A percentile compares a stretch with the other conserved stretches of the same genome.
Conservation (phyloP, 2,888 invertebrate species). For the Galerucella pusilla region DNA sequence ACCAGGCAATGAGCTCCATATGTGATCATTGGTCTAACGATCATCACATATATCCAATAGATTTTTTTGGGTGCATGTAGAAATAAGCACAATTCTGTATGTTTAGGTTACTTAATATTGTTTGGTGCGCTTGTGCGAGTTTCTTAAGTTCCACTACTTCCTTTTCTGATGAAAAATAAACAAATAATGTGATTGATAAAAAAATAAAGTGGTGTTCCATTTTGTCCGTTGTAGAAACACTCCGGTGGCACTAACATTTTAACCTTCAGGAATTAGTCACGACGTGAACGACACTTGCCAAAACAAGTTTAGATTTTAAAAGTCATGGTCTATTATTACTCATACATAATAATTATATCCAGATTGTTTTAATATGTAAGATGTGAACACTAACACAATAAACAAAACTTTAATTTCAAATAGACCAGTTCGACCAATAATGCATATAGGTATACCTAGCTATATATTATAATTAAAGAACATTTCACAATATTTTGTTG, state of each 20-base stretch:
- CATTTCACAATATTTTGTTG: too few species aligned
- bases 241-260: neutral
- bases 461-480: too few species aligned
- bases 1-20: too few species aligned
- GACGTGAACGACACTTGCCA: neutral
- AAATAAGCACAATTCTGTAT: too few species aligned
- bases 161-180: neutral
- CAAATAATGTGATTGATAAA: neutral
- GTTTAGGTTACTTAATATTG: too few species aligned
- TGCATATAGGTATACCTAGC: too few species aligned
- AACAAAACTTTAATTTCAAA: neutral
- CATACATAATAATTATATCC: neutral
- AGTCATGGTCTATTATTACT: neutral
- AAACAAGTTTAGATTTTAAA: slow-evolving; percentile 13
- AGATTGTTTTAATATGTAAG: neutral
- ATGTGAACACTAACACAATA: neutral
- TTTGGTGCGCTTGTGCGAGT: too few species aligned
- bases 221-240: neutral
- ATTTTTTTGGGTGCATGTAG: too few species aligned
- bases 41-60: too few species aligned
- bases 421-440: neutral
- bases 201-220: neutral
- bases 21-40: too few species aligned
- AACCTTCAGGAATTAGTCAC: slow-evolving; percentile 10
- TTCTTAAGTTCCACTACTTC: too few species aligned